Evolutionary conservation across 2,113 vertebrate genomes (phyloP).

Genomic region (Atractosteus spatula): DNA sequence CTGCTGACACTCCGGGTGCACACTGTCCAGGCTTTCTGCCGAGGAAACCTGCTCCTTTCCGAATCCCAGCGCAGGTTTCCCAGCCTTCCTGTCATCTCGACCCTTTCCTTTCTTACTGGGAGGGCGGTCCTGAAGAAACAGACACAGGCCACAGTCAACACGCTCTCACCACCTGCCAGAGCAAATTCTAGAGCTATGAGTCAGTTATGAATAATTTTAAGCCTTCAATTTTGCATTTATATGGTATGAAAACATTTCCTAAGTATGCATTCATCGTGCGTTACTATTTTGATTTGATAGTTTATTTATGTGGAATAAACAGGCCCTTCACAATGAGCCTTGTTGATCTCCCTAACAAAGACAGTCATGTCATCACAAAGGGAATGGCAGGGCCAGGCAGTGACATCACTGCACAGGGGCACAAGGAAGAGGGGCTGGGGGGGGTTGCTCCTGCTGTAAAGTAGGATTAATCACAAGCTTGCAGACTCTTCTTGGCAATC

Average conservation of each 20-base stretch:
- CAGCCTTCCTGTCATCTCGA: constrained; percentile 48
- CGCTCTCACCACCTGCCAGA: background rate
- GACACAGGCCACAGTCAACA: background rate
- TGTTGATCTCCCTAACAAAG: constrained; percentile 61
- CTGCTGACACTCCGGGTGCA: background rate
- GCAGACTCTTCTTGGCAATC: background rate
- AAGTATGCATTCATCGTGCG: background rate
- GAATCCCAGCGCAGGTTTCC: constrained; percentile 4
- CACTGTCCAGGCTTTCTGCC: background rate
- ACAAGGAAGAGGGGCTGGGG: background rate
- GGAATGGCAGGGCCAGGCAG: constrained; percentile 18
- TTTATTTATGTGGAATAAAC: constrained; percentile 42
- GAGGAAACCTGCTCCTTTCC: constrained; percentile 22
- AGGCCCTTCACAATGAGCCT: constrained; percentile 55
- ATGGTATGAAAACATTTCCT: background rate
- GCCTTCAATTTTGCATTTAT: background rate
- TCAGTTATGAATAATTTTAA: background rate
- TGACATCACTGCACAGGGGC: background rate
- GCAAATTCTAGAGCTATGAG: background rate
- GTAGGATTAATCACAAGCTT: no score
- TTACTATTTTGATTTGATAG: no score
- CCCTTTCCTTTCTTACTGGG: constrained; percentile 57
- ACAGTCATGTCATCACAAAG: constrained; percentile 54
- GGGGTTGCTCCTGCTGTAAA: background rate
- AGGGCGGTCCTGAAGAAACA: constrained; percentile 46